These are phyloP conservation scores for Megalops atlanticus DNA, from an alignment of 2,113 vertebrate genomes.

Conservation along the genomic window DNA sequence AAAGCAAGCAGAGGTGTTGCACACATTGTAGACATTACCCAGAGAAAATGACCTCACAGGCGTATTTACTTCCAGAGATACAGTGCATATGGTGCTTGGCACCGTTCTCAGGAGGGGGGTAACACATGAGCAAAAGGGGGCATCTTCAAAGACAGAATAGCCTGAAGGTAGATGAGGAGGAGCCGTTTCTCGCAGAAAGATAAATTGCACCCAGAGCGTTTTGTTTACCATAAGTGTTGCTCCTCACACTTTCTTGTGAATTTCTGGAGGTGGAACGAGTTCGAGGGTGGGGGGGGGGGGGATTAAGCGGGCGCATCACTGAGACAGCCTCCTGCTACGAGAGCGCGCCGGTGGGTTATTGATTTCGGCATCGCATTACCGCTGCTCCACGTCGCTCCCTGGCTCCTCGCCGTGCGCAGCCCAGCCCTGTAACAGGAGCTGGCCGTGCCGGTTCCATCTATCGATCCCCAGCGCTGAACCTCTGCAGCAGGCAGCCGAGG, in stretches of 20 bases:
- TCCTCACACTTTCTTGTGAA: neutral
- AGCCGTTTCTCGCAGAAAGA: neutral
- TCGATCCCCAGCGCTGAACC: conserved; percentile 12
- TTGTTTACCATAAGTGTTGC: conserved; percentile 6
- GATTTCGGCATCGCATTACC: conserved; percentile 19
- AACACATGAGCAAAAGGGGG: conserved; percentile 12
- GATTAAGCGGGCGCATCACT: neutral
- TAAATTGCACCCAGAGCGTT: neutral
- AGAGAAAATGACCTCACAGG: conserved; percentile 1
- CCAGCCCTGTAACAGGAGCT: conserved; percentile 16
- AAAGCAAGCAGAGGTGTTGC: neutral
- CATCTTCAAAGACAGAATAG: conserved; percentile 33
- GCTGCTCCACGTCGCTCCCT: conserved; percentile 1
- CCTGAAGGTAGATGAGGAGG: conserved; percentile 23
- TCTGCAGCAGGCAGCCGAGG: too few relatives aligned
- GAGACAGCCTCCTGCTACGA: neutral
- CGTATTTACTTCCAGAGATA: conserved; percentile 16
- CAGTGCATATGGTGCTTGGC: conserved; percentile 21
- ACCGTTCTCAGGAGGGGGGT: conserved; percentile 16
- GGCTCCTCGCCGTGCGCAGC: neutral
- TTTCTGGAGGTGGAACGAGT: neutral
- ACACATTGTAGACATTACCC: conserved; percentile 28
- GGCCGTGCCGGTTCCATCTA: neutral
- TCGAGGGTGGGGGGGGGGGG: too few relatives aligned
- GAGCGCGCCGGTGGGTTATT: neutral